phyloP scores from a whole-genome alignment of 1,140 invertebrate genomes.

The Olivierus martensii region DNA sequence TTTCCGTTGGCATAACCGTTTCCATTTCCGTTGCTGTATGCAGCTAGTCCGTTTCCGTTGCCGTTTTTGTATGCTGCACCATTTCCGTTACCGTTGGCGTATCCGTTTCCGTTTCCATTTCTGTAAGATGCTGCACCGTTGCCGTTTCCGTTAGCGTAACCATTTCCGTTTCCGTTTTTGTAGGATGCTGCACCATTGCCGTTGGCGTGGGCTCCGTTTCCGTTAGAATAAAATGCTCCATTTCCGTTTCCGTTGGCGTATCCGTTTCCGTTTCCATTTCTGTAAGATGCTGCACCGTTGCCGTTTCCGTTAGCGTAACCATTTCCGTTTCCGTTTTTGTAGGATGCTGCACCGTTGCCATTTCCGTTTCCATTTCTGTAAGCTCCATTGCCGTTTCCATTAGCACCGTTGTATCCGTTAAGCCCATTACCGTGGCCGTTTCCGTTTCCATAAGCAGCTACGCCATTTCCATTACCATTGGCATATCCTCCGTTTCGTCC shows the following conservation, averaged over 20 bases:
- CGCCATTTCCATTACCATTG: slow-evolving; percentile 21
- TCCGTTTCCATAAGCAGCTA: slow-evolving; percentile 6
- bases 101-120: neutral
- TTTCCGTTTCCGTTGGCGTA: slow-evolving; percentile 10
- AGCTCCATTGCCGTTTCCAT: slow-evolving; percentile 1
- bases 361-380: neutral
- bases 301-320: slow-evolving; percentile 13
- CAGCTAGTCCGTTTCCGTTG: no score
- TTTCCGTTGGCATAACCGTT: neutral
- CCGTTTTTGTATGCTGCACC: no score
- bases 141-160: neutral
- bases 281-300: slow-evolving; percentile 12
- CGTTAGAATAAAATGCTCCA: neutral
- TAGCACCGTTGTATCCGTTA: neutral
- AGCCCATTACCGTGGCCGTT: neutral
- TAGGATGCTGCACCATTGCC: no score
- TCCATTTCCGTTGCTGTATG: no score
- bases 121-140: neutral
- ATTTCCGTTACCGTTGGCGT: no score
- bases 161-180: no score
- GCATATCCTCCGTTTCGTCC: slow-evolving; percentile 24
- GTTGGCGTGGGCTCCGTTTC: no score
- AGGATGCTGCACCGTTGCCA: slow-evolving; percentile 15
- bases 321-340: slow-evolving; percentile 17
- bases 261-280: slow-evolving; percentile 17